phyloP scores from a whole-genome alignment of 2,888 invertebrate genomes.

The Hipparchia semele region DNA sequence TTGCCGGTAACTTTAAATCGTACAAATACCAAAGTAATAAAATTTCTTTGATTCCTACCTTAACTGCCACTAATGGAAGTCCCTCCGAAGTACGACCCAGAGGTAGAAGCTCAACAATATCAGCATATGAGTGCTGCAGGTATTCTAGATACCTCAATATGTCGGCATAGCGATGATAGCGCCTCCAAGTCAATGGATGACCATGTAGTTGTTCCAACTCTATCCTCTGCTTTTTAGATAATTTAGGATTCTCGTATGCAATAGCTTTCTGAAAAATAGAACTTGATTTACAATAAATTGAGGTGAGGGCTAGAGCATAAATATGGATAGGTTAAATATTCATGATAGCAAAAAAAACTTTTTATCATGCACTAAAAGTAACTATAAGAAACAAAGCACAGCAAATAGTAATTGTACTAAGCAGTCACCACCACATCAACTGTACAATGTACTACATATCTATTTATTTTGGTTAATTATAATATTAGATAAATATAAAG shows the following conservation, averaged over 20 bases:
- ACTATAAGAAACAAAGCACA: no score
- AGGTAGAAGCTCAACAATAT: constrained; percentile 86
- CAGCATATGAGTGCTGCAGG: constrained; percentile 85
- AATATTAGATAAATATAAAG: no score
- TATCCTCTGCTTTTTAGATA: constrained; percentile 84
- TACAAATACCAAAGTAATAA: background rate
- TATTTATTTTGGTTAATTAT: no score
- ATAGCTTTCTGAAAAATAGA: constrained; percentile 83
- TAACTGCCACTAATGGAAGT: constrained; percentile 86
- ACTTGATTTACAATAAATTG: background rate
- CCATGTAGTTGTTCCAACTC: constrained; percentile 82
- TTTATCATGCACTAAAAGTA: no score
- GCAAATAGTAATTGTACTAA: no score
- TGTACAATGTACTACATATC: no score
- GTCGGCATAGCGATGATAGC: constrained; percentile 88
- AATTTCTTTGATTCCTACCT: constrained; percentile 72
- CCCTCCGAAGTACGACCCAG: constrained; percentile 90
- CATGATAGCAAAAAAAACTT: no score
- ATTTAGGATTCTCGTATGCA: constrained; percentile 85
- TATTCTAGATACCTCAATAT: constrained; percentile 87
- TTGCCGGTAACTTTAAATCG: background rate
- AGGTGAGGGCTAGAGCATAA: background rate
- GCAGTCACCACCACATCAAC: no score
- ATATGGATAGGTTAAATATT: no score
- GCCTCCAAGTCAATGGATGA: constrained; percentile 87